A percentile compares a stretch with the other conserved stretches of the same genome.
Evolutionary conservation across 2,113 vertebrate species (phyloP).

Genomic region (Sakesphorus luctuosus): DNA sequence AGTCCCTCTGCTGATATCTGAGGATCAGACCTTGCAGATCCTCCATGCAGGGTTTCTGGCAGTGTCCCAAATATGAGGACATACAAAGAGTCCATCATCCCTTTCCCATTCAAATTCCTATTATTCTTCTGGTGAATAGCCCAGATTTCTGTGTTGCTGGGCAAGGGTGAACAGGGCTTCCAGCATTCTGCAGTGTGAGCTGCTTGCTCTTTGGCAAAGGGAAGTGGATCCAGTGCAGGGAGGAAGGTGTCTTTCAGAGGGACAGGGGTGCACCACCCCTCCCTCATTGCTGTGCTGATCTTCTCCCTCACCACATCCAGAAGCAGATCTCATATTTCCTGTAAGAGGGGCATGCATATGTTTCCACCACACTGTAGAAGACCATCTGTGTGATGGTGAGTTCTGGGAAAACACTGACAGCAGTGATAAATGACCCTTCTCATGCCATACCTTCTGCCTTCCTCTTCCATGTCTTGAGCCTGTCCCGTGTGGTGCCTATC

Average conservation of each 20-base stretch:
- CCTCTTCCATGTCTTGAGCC: background rate
- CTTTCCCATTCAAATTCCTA: background rate
- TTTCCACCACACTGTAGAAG: background rate
- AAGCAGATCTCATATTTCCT: background rate
- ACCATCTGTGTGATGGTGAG: background rate
- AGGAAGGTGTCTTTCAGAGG: background rate
- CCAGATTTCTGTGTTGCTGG: background rate
- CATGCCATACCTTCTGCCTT: background rate
- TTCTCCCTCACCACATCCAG: background rate
- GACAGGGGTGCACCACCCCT: background rate
- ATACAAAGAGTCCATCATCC: background rate
- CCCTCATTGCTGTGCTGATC: background rate
- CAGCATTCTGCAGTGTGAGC: background rate
- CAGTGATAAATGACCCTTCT: background rate
- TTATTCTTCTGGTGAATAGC: background rate
- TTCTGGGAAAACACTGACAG: background rate
- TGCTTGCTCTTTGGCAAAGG: background rate
- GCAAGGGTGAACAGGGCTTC: background rate
- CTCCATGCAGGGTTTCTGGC: background rate
- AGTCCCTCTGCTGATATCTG: background rate
- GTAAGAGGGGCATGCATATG: rapidly evolving
- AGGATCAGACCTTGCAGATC: background rate
- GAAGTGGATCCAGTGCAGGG: background rate
- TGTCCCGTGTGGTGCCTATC: background rate
- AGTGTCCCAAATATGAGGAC: background rate